A percentile compares a stretch with the other conserved stretches of the same genome.
Evolutionary conservation across 2,113 vertebrate species (phyloP).

Genomic region (Antennarius striatus): DNA sequence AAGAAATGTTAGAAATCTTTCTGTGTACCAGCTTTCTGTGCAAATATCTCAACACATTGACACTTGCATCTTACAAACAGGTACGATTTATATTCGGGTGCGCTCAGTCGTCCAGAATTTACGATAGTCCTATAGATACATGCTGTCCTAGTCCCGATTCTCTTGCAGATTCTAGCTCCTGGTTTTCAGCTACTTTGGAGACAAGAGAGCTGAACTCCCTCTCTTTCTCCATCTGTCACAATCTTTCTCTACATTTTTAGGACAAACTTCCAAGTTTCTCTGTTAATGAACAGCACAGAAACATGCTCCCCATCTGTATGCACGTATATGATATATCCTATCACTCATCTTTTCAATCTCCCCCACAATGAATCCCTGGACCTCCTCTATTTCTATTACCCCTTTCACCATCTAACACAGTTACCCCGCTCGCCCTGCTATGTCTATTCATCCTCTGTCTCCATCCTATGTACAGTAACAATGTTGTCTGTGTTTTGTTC

Average conservation of each 20-base stretch:
- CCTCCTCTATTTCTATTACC: conserved; percentile 34
- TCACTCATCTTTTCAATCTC: conserved; percentile 43
- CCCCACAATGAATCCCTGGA: conserved; percentile 5
- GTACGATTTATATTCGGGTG: too few relatives aligned
- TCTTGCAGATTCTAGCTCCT: neutral
- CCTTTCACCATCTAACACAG: conserved; percentile 37
- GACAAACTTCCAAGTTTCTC: conserved; percentile 20
- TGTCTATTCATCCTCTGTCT: conserved; percentile 59
- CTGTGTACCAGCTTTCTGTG: too few relatives aligned
- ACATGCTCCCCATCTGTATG: too few relatives aligned
- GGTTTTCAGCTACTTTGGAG: conserved; percentile 53
- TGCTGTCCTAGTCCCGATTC: too few relatives aligned
- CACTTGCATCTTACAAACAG: too few relatives aligned
- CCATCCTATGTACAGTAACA: conserved; percentile 59
- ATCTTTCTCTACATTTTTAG: conserved; percentile 35
- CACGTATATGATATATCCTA: conserved; percentile 6
- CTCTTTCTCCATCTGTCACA: conserved; percentile 52
- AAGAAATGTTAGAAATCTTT: too few relatives aligned
- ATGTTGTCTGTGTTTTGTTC: conserved; percentile 67
- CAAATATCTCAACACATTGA: too few relatives aligned
- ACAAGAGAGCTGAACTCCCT: conserved; percentile 40
- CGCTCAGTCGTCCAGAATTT: too few relatives aligned
- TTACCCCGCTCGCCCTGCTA: conserved; percentile 1
- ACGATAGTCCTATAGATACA: too few relatives aligned
- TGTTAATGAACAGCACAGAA: conserved; percentile 19